A percentile compares a stretch with the other conserved stretches of the same genome.
These are phyloP conservation scores for Lasiurus cinereus DNA, from an alignment of 2,113 vertebrate species.

Conservation along the genomic window DNA sequence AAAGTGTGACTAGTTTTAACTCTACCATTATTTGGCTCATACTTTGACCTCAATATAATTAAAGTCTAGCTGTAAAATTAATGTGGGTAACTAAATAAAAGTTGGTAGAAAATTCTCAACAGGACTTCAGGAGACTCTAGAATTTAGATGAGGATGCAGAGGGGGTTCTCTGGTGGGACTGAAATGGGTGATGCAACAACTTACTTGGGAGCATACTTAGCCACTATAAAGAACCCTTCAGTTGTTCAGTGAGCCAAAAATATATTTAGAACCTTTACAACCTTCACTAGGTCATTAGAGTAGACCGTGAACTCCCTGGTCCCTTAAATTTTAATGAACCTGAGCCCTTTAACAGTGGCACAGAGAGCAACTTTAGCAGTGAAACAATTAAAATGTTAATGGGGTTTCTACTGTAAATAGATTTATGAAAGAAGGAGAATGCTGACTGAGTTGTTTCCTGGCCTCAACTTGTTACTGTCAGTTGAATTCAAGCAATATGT, in stretches of 20 bases:
- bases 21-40: neutral
- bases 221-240: conserved; percentile 28
- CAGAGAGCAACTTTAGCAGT: conserved; percentile 67
- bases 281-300: conserved; percentile 50
- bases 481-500: conserved; percentile 61
- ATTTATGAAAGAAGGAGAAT: conserved; percentile 71
- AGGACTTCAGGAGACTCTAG: neutral
- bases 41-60: neutral
- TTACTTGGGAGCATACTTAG: neutral
- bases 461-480: conserved; percentile 65
- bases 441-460: conserved; percentile 70
- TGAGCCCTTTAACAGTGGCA: conserved; percentile 67
- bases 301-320: conserved; percentile 60
- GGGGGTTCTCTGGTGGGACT: neutral
- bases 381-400: conserved; percentile 83
- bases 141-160: neutral
- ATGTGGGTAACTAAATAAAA: neutral
- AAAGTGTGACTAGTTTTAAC: neutral
- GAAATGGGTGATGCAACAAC: neutral
- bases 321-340: conserved; percentile 79
- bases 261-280: conserved; percentile 55
- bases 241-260: conserved; percentile 58
- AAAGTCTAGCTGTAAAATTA: conserved; percentile 33
- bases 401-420: conserved; percentile 68
- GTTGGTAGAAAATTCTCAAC: neutral